These are phyloP conservation scores for Caenorhabditis uteleia DNA, from an alignment of 2,888 invertebrate genomes.

Conservation along the genomic window DNA sequence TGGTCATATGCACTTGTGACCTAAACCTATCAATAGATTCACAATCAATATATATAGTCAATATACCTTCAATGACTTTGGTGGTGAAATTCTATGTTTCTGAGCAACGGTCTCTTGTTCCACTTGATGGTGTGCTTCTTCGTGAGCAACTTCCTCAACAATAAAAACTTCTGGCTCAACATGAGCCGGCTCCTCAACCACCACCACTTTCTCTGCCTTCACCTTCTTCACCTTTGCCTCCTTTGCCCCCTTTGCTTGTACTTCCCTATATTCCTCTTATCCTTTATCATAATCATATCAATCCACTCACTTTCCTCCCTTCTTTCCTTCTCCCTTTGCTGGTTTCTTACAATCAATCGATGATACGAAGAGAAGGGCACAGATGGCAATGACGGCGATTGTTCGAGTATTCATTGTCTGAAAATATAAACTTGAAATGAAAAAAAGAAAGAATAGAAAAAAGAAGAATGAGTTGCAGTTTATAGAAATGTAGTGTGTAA, in stretches of 20 bases:
- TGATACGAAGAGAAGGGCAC: slow-evolving; percentile 44
- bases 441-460: no score
- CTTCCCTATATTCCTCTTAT: background rate
- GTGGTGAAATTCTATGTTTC: slow-evolving; percentile 15
- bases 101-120: slow-evolving; percentile 7
- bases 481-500: no score
- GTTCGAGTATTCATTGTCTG: slow-evolving; percentile 39
- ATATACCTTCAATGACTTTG: slow-evolving; percentile 35
- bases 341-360: slow-evolving; percentile 49
- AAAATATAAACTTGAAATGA: no score
- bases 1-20: slow-evolving; percentile 59
- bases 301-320: slow-evolving; percentile 4
- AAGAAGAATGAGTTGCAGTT: no score
- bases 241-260: slow-evolving; percentile 12
- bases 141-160: slow-evolving; percentile 10
- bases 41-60: no score
- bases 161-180: slow-evolving; percentile 8
- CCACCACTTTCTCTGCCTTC: slow-evolving; percentile 23
- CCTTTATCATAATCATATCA: background rate
- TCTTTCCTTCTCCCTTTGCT: slow-evolving; percentile 34
- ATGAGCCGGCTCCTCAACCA: slow-evolving; percentile 19
- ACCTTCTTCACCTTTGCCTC: slow-evolving; percentile 21
- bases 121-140: slow-evolving; percentile 1
- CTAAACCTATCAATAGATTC: slow-evolving; percentile 6
- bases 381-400: slow-evolving; percentile 36